These are phyloP conservation scores for Maconellicoccus hirsutus DNA, from an alignment of 1,140 invertebrate species.

Conservation along the genomic window DNA sequence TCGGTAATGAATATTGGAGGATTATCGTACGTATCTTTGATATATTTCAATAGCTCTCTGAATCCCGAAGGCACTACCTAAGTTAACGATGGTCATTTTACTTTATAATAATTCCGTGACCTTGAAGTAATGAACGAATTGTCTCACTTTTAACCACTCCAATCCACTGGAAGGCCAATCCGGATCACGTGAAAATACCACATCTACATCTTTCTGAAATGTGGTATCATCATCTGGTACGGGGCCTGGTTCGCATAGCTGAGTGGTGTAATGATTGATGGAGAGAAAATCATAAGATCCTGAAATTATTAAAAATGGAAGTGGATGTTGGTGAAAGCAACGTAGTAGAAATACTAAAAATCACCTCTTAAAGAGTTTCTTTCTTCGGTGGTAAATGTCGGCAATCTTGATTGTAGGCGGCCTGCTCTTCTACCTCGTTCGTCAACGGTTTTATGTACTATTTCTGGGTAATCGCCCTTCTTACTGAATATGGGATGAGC, in stretches of 20 bases:
- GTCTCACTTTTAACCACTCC: too few species aligned
- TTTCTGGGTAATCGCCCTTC: slow-evolving; percentile 42
- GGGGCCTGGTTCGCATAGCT: slow-evolving; percentile 20
- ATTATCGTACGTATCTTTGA: slow-evolving; percentile 43
- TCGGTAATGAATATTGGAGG: slow-evolving; percentile 46
- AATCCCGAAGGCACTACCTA: slow-evolving; percentile 47
- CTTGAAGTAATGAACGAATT: not conserved
- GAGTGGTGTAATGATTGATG: slow-evolving; percentile 36
- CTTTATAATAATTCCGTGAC: not conserved
- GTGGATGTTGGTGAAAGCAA: not conserved
- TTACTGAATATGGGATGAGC: slow-evolving; percentile 39
- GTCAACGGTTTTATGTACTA: slow-evolving; percentile 38
- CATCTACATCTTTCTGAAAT: too few species aligned
- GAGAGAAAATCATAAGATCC: slow-evolving; percentile 37
- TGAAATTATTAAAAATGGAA: slow-evolving; percentile 15
- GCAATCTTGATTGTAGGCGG: slow-evolving; percentile 38
- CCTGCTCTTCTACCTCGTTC: slow-evolving; percentile 37
- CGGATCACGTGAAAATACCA: slow-evolving; percentile 24
- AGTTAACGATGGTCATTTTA: not conserved
- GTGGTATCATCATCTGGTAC: slow-evolving; percentile 24
- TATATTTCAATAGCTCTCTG: slow-evolving; percentile 43
- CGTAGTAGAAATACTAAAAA: not conserved
- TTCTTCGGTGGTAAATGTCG: slow-evolving; percentile 38
- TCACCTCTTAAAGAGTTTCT: slow-evolving; percentile 37
- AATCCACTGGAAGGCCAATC: not conserved